Percentiles rank a stretch among this genome's conserved stretches.
phyloP scores from a whole-genome alignment of 2,113 vertebrate genomes.

The Beaufortia kweichowensis region DNA sequence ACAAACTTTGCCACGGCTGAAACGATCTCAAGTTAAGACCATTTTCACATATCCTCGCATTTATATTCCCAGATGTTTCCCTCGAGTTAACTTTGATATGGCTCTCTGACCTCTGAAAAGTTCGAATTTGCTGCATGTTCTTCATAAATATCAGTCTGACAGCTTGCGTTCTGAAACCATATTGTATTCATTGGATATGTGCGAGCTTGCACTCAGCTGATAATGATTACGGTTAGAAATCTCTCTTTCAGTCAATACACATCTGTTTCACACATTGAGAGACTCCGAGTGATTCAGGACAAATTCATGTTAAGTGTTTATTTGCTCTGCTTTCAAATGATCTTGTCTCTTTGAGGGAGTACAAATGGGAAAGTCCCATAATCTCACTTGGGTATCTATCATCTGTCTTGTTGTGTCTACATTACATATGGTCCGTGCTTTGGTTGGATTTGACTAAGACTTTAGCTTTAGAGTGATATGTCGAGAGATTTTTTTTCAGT shows the following conservation, averaged over 20 bases:
- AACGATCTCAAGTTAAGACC: neutral
- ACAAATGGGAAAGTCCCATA: slow-evolving; percentile 32
- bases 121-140: slow-evolving; percentile 19
- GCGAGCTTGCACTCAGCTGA: slow-evolving; percentile 15
- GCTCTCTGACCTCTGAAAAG: slow-evolving; percentile 22
- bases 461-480: neutral
- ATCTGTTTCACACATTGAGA: slow-evolving; percentile 55
- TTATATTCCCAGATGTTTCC: slow-evolving; percentile 27
- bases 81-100: slow-evolving; percentile 10
- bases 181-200: neutral
- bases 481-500: too few species aligned
- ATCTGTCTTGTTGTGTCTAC: neutral
- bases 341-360: slow-evolving; percentile 43
- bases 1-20: neutral
- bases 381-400: slow-evolving; percentile 6
- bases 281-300: slow-evolving; percentile 29
- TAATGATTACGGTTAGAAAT: slow-evolving; percentile 27
- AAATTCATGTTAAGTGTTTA: slow-evolving; percentile 48
- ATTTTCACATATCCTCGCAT: neutral
- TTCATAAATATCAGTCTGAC: slow-evolving; percentile 28
- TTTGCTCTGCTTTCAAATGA: slow-evolving; percentile 39
- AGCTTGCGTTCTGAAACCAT: neutral
- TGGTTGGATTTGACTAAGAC: neutral
- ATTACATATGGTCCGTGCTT: neutral
- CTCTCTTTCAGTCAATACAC: slow-evolving; percentile 26